Base-by-base conservation (phyloP, 2,888 invertebrate species). In the Parasteatoda lunata region DNA sequence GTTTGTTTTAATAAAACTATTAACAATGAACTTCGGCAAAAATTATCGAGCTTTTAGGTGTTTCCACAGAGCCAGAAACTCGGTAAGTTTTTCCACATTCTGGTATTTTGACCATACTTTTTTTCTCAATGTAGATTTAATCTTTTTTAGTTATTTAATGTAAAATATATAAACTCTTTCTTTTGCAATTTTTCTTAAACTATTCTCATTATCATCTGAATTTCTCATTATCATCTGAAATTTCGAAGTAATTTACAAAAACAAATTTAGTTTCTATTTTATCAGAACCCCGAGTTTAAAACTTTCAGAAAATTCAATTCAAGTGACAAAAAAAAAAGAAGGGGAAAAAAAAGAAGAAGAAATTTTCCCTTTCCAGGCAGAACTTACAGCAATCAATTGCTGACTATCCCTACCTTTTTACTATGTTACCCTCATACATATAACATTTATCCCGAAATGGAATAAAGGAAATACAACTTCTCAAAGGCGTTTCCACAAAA, bases 371-470 rank as follows among this genome's bases (percentile, higher is more conserved):
- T 59, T 59, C n/a, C 59, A 13, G 8, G 30, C 30, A 59, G 59
- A 59, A n/a, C 9, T 59, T 13, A 59, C 59, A 59, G 8, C 59
- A 59, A 59, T 59, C 59, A 59, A 59, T 59, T 59, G 59, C 59
- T 59, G 59, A 59, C 59, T 9, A n/a, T 8, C 59, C 59, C n/a
- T n/a, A 59, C 59, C 59, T 59, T 30, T 30, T 30, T 59, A n/a
- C 59, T 59, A 48, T 76, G 64, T 47, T 76, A 65, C 65, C 64
- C 65, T 76, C 48, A 47, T 54, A 54, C 45, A 30, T 69, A 52
- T 77, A 69, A 51, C 78, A 78, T 78, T 70, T 70, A 30, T 70
- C 64, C 30, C 59, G 77, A 84, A 84, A 84, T 78, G 78, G 78
- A 84, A 84, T 84, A 77, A 84, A 79, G 69, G 78, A 73, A 76